Base-by-base conservation (phyloP, 2,888 invertebrate species). In the Griposia aprilina region DNA sequence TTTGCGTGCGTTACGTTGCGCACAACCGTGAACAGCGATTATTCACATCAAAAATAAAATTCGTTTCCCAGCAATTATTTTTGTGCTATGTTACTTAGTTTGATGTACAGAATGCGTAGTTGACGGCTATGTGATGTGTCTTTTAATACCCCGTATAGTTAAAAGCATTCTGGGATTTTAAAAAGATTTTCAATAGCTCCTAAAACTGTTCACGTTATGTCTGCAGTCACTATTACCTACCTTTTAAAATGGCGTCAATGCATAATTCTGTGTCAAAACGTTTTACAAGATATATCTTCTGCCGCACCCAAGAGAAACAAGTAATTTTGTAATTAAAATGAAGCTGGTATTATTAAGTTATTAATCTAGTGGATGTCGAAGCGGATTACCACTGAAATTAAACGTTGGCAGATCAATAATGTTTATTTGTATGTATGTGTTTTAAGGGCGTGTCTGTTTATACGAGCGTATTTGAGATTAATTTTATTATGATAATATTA, bases 241-340 rank as follows among this genome's bases (percentile, higher is more conserved):
- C n/a, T 67, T 73, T 36, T 6, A 45, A 26, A 69, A 52, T 55
- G 52, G 60, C 59, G n/a, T 66, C 20, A 66, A 69, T 66, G 26
- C 41, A 60, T 72, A 59, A 63, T 80, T 76, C 45, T 50, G 11
- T 36, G 67, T 73, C 65, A 41, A 60, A 69, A 69, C 48, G 23
- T 73, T 73, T 59, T 20, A 72, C 26, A 80, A 52, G 55, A 66
- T 55, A 36, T n/a, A 79, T 60, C 52, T n/a, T 36, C 15, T 36
- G 30, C 70, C 62, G 45, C 66, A 63, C 36, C 74, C 62, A 59
- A 59, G 20, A 3, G 20, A 74, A 66, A 77, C 73, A 70, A 73
- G 30, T 63, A 57, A 73, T 80, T 72, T 83, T 77, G 62, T 73
- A 83, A 83, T 83, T 84, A 84, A 84, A 83, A 69, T 20, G 15